Evolutionary conservation across 2,797 vertebrate genomes (phyloP).

Genomic region (Gallinago solitaria): DNA sequence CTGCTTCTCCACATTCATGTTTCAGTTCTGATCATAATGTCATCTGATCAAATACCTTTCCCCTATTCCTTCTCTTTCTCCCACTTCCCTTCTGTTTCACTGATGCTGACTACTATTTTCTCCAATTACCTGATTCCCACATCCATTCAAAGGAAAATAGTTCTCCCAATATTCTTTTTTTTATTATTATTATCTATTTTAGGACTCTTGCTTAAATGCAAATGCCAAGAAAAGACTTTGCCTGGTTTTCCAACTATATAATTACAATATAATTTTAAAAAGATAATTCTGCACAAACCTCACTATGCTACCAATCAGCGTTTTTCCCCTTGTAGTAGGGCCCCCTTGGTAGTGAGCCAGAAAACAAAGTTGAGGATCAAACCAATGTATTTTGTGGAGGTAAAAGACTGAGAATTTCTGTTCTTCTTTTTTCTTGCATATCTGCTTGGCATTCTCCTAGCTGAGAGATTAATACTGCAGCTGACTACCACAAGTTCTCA

Average conservation of each 20-base stretch:
- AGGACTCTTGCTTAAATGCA: not conserved
- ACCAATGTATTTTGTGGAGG: not conserved
- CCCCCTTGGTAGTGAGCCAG: not conserved
- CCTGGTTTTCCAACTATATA: not conserved
- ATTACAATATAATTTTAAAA: not conserved
- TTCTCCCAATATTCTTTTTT: not conserved
- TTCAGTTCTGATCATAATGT: not conserved
- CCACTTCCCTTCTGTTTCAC: not conserved
- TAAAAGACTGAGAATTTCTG: not conserved
- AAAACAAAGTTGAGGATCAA: not conserved
- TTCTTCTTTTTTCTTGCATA: not conserved
- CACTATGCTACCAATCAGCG: not conserved
- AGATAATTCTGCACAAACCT: not conserved
- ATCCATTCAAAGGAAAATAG: not conserved
- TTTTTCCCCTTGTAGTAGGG: not conserved
- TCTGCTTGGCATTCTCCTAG: not conserved
- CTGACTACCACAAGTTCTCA: too few species aligned
- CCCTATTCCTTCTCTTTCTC: not conserved
- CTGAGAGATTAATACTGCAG: not conserved
- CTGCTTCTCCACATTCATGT: not conserved
- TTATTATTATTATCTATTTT: not conserved
- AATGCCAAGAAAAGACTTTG: not conserved
- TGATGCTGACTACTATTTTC: not conserved
- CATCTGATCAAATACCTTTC: not conserved
- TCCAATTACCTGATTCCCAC: not conserved